These are phyloP conservation scores for Siderastrea siderea DNA, from an alignment of 92 coral and sea anemone genomes.

Conservation along the genomic window DNA sequence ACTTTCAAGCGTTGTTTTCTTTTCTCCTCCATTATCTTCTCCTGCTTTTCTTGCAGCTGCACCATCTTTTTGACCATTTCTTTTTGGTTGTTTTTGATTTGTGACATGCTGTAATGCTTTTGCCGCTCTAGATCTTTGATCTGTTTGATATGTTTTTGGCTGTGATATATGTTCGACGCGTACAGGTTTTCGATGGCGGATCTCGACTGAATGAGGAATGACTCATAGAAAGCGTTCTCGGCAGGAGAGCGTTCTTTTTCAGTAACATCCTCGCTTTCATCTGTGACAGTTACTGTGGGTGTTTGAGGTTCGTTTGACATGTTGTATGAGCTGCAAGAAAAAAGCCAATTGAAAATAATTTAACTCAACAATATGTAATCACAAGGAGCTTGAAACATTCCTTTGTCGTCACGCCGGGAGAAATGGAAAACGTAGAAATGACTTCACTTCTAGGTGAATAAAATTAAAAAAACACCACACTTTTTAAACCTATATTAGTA, in stretches of 20 bases:
- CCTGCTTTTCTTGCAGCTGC: slow-evolving; percentile 84
- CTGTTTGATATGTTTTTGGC: slow-evolving; percentile 90
- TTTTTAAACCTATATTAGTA: neutral
- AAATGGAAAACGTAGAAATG: neutral
- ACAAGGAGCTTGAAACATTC: slow-evolving; percentile 52
- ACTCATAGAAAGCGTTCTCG: slow-evolving; percentile 96
- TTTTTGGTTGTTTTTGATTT: slow-evolving; percentile 83
- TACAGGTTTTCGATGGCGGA: slow-evolving; percentile 91
- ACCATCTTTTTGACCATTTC: slow-evolving; percentile 87
- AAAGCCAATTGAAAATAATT: slow-evolving; percentile 23
- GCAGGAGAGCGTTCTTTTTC: slow-evolving; percentile 86
- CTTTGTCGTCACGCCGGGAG: slow-evolving; percentile 35
- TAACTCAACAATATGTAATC: slow-evolving; percentile 31
- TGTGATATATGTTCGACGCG: slow-evolving; percentile 95
- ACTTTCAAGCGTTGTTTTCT: slow-evolving; percentile 65
- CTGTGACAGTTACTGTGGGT: slow-evolving; percentile 73
- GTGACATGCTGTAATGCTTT: slow-evolving; percentile 68
- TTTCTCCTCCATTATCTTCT: slow-evolving; percentile 66
- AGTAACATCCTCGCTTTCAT: slow-evolving; percentile 74
- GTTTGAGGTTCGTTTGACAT: slow-evolving; percentile 65
- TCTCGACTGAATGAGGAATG: slow-evolving; percentile 93
- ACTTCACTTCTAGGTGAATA: neutral
- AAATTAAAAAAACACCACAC: neutral
- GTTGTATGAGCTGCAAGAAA: slow-evolving; percentile 18
- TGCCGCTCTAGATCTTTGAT: slow-evolving; percentile 82